Evolutionary conservation across 2,797 vertebrate species (phyloP), one percentile per base, ranked within the genome.

Genomic region (Peromyscus melanophrys): DNA sequence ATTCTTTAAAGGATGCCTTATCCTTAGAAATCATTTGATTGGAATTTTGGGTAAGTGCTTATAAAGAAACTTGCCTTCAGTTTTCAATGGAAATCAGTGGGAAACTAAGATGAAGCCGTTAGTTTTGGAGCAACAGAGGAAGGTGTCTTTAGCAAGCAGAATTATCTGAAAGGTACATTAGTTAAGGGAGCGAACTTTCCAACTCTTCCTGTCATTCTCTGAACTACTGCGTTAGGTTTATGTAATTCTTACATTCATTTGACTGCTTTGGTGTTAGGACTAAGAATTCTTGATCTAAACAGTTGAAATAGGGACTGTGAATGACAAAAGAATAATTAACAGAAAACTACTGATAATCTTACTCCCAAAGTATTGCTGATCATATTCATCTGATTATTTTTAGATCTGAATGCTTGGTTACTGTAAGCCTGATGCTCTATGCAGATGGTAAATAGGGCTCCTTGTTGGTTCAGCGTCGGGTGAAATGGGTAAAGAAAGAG

Each of bases 311-410:
- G 59, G 29, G 34, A 31, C 37, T 63, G 1, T 43, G 63, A 12
- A 89, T 46, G 82, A 67, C 40, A 80, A 73, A 88, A 57, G 37
- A 94, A 55, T 96, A 77, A 61, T 52, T 84, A 71, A 71, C 57
- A 71, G 63, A 89, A 94, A 86, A 65, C 52, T 71, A 82, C 23
- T 83, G 37, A 52, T 80, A 87, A 59, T 43, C 49, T 94, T 84
- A 95, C 84, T 95, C 83, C 34, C 73, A 46, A 90, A 97, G 14
- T 52, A 43, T 88, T 92, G 37, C 67, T 97, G 78, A 81, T 65
- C 10, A 6, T 89, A 84, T 83, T 91, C 80, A 52, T 27, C 25
- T 61, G 76, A 81, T 92, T 96, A 91, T 81, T 96, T 96, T 97
- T 92, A 95, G 86, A 16, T 16, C 61, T 80, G 34, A 95, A 65